These are phyloP conservation scores for Aurelia aurita DNA, from an alignment of 30 jellyfish, hydroid and myxozoan species.

Conservation along the genomic window DNA sequence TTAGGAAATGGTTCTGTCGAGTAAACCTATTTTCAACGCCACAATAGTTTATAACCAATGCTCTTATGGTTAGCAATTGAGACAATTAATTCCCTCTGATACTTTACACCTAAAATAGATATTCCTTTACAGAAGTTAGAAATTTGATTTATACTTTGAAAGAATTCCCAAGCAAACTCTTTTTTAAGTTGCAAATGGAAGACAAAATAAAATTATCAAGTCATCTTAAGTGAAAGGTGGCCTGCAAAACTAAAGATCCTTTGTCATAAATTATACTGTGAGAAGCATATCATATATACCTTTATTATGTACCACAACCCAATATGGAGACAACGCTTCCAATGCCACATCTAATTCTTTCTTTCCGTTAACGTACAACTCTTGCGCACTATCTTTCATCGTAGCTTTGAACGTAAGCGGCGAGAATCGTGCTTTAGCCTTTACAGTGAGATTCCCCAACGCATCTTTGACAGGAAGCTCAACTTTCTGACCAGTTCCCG, in stretches of 20 bases:
- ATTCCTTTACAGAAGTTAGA: too few species aligned
- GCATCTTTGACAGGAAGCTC: constrained; percentile 65
- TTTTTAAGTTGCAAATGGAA: not conserved
- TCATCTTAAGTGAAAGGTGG: too few species aligned
- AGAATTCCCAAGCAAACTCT: not conserved
- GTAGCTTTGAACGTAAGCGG: constrained; percentile 64
- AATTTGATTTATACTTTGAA: not conserved
- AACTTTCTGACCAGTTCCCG: constrained; percentile 61
- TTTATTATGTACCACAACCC: constrained; percentile 65
- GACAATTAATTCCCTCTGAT: too few species aligned
- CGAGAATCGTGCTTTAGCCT: constrained; percentile 15
- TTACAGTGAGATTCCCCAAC: constrained; percentile 16
- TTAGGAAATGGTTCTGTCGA: too few species aligned
- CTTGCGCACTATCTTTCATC: constrained; percentile 40
- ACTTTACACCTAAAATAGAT: too few species aligned
- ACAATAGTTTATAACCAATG: too few species aligned
- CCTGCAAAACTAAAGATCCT: too few species aligned
- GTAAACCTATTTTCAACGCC: too few species aligned
- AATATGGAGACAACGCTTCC: constrained; percentile 59
- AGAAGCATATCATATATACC: constrained; percentile 13
- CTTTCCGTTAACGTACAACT: constrained; percentile 64
- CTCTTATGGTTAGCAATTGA: too few species aligned
- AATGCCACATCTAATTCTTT: constrained; percentile 61
- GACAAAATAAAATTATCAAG: too few species aligned
- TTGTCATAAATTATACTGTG: too few species aligned